phyloP scores from a whole-genome alignment of 1,140 invertebrate genomes.

The Chironomus tepperi region DNA sequence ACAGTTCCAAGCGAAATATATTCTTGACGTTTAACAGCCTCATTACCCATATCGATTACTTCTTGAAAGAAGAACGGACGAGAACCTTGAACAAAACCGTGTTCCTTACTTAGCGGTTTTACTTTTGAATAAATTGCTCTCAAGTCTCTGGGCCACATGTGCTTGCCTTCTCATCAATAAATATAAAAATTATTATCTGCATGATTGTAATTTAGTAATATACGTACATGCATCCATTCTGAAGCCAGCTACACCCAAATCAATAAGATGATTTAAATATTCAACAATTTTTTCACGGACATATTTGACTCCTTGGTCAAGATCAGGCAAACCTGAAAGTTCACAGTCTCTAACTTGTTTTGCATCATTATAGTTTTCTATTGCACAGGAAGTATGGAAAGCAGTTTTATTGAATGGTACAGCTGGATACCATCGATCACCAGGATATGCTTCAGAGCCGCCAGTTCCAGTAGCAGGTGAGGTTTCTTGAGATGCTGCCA shows the following conservation, averaged over 20 bases:
- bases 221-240: constrained; percentile 49
- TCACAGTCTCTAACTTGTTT: constrained; percentile 61
- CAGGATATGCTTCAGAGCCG: constrained; percentile 42
- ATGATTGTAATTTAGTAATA: constrained; percentile 23
- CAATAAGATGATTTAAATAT: constrained; percentile 58
- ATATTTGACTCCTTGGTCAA: constrained; percentile 52
- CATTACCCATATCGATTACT: constrained; percentile 68
- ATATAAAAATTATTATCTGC: constrained; percentile 34
- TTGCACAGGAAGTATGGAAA: constrained; percentile 46
- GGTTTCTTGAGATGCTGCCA: constrained; percentile 48
- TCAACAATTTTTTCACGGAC: constrained; percentile 57
- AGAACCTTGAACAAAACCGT: constrained; percentile 48
- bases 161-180: constrained; percentile 44
- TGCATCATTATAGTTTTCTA: constrained; percentile 42
- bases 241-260: constrained; percentile 68
- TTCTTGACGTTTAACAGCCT: constrained; percentile 48
- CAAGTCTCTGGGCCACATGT: constrained; percentile 74
- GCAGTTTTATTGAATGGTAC: constrained; percentile 43
- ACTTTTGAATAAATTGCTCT: constrained; percentile 50
- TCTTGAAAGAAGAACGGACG: constrained; percentile 68
- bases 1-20: constrained; percentile 58
- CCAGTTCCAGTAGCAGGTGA: constrained; percentile 42
- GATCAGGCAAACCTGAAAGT: constrained; percentile 57
- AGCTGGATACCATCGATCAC: constrained; percentile 38
- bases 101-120: constrained; percentile 48